Conservation (phyloP, 2,113 vertebrate genomes). For the Pachyramphus minor region DNA sequence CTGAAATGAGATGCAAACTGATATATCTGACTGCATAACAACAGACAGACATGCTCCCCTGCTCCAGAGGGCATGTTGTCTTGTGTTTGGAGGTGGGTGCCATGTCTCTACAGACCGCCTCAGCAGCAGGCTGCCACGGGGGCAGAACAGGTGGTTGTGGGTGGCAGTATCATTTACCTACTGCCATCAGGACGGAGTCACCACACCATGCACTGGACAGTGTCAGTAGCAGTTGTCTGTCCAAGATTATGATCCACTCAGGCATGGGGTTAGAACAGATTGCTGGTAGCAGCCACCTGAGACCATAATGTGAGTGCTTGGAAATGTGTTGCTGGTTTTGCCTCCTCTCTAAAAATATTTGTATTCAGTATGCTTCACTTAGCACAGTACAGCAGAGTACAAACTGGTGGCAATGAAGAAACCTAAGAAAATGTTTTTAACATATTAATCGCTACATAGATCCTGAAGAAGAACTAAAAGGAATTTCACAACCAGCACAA, state of each 20-base stretch:
- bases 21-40: not conserved
- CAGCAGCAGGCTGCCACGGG: not conserved
- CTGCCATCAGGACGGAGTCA: slow-evolving; percentile 30
- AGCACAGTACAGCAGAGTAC: not conserved
- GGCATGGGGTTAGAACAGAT: not conserved
- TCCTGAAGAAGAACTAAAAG: not conserved
- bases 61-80: not conserved
- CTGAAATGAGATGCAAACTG: not conserved
- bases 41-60: not conserved
- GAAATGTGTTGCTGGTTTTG: not conserved
- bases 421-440: not conserved
- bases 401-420: not conserved
- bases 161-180: slow-evolving; percentile 45
- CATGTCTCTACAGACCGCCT: not conserved
- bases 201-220: not conserved
- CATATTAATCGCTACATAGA: not conserved
- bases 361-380: not conserved
- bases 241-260: not conserved
- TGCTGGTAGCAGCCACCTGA: not conserved
- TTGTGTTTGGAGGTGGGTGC: not conserved
- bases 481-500: not conserved
- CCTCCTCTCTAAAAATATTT: not conserved
- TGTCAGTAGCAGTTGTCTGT: slow-evolving; percentile 36
- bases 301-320: not conserved
- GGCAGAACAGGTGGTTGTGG: slow-evolving; percentile 61